These are phyloP conservation scores for Diploptera punctata DNA, from an alignment of 2,888 invertebrate species.

Conservation along the genomic window DNA sequence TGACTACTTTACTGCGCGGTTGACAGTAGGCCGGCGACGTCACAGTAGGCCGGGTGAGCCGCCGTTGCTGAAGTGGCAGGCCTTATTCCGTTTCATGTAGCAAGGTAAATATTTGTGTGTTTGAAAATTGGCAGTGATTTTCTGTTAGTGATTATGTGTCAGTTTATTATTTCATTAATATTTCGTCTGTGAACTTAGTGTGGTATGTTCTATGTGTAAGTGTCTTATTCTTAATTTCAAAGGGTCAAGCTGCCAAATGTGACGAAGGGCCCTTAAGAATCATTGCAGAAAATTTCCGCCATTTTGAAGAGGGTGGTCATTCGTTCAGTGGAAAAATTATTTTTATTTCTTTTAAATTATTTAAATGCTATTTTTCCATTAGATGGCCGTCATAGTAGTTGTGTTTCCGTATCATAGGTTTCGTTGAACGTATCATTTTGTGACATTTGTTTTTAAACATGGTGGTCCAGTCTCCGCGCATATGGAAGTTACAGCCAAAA, in stretches of 20 bases:
- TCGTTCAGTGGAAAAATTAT: conserved; percentile 26
- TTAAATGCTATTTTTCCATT: not conserved
- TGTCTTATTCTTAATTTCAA: conserved; percentile 35
- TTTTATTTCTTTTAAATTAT: not conserved
- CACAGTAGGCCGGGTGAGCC: conserved; percentile 47
- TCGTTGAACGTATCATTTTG: conserved; percentile 1
- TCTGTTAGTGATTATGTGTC: conserved; percentile 3
- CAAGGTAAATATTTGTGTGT: conserved; percentile 55
- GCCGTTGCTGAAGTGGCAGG: conserved; percentile 46
- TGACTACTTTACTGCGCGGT: conserved; percentile 31
- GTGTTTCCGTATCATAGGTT: not conserved
- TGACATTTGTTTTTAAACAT: conserved; percentile 34
- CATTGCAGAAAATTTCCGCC: conserved; percentile 44
- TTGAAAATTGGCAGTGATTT: conserved; percentile 28
- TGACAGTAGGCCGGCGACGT: conserved; percentile 49
- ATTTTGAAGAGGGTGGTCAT: conserved; percentile 43
- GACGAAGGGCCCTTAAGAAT: conserved; percentile 39
- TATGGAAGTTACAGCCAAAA: conserved; percentile 7
- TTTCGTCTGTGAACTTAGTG: conserved; percentile 2
- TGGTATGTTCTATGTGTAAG: not conserved
- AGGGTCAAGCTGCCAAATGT: conserved; percentile 42
- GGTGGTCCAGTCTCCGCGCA: conserved; percentile 29
- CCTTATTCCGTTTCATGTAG: conserved; percentile 48
- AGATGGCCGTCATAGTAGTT: not conserved
- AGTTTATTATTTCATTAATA: not conserved